Conservation (phyloP, 2,797 vertebrate species). For the Avahi laniger region DNA sequence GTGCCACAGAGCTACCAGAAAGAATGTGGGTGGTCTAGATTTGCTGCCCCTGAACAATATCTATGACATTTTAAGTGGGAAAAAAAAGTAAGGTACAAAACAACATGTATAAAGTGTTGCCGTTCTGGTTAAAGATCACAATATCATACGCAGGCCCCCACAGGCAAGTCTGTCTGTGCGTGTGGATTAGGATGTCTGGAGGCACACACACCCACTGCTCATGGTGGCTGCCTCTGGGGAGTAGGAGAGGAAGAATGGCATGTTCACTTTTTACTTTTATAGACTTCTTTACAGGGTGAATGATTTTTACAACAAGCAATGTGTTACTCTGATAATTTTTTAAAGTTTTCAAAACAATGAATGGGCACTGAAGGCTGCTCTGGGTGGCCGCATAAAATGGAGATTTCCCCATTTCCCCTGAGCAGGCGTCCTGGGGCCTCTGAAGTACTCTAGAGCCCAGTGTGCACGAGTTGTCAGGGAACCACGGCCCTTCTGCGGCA, state of each 20-base stretch:
- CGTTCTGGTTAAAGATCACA: neutral
- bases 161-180: accelerated
- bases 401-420: no score
- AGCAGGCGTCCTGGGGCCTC: neutral
- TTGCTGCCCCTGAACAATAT: neutral
- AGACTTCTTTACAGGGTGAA: neutral
- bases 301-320: neutral
- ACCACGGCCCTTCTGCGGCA: neutral
- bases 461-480: neutral
- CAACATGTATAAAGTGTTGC: neutral
- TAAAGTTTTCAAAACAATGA: neutral
- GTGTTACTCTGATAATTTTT: neutral
- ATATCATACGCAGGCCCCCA: accelerated
- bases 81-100: neutral
- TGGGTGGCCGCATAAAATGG: neutral
- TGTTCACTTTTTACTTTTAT: neutral
- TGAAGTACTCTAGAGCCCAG: neutral
- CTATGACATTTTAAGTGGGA: no score
- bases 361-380: neutral
- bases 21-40: neutral
- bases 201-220: neutral
- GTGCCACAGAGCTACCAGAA: neutral
- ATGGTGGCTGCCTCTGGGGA: neutral
- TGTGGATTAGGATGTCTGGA: neutral
- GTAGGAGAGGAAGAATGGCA: neutral